Base-by-base conservation (phyloP, 2,888 invertebrate species). In the Sepiola atlantica region DNA sequence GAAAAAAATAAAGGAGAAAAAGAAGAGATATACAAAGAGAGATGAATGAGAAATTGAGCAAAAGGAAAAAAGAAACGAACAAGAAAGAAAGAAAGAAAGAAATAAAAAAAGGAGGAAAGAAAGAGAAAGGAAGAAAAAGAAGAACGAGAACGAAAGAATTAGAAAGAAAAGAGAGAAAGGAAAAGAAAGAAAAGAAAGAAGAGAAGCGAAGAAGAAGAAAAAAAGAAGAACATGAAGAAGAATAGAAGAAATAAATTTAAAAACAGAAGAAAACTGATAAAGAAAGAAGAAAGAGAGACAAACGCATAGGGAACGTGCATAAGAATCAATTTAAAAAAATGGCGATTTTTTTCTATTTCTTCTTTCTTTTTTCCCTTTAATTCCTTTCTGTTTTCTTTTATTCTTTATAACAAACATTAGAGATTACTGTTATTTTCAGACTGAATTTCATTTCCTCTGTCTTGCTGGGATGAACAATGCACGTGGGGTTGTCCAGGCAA, bases 391-490 rank as follows among this genome's bases (percentile, higher is more conserved):
- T 21, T 61, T 77, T 10, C 28, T n/a, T 18, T 28, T n/a, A 12
- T 77, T n/a, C 28, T 77, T n/a, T 14, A 28, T 28, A 77, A 28
- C 77, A 77, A 77, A 77, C 28, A 77, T n/a, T n/a, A 77, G 77
- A 77, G n/a, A 77, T 77, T n/a, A 77, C 77, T n/a, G 77, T 77
- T 77, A 77, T 77, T 77, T 77, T 77, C 77, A 77, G 77, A 28
- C 77, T 16, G 28, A 77, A 77, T 28, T n/a, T 77, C 77, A 77
- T 77, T 77, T 77, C 77, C 77, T 77, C 28, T 28, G 28, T n/a
- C 77, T 77, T 77, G 77, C 77, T 77, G n/a, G 77, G 77, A 12
- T 77, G 77, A 77, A 77, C 77, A 77, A 77, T 77, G 18, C 77
- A 28, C 28, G 77, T 77, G n/a, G 77, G n/a, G 18, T n/a, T n/a